Percentiles rank a stretch among this genome's conserved stretches.
These are phyloP conservation scores for Mormyrus iriodes DNA, from an alignment of 2,113 vertebrate genomes.

Conservation along the genomic window DNA sequence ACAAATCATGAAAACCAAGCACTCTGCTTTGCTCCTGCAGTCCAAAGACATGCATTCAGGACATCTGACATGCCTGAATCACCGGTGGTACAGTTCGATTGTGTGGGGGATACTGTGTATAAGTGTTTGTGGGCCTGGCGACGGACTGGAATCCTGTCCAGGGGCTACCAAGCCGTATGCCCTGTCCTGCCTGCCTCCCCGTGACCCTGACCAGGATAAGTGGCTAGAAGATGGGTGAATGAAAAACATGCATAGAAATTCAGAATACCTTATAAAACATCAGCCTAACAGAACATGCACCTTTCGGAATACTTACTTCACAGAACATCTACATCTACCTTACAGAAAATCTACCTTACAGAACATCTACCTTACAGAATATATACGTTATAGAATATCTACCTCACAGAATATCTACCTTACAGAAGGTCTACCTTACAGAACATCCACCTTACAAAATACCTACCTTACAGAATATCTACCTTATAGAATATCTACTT, in stretches of 20 bases:
- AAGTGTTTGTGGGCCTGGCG: not conserved
- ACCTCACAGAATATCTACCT: too few relatives aligned
- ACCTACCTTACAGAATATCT: too few relatives aligned
- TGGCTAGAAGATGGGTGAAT: not conserved
- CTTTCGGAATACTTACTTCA: not conserved
- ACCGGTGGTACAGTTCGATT: not conserved
- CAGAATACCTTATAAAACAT: not conserved
- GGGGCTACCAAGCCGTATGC: too few relatives aligned
- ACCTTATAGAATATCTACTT: not conserved
- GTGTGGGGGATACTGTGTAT: not conserved
- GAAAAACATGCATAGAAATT: not conserved
- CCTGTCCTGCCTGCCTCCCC: too few relatives aligned
- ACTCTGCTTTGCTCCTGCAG: not conserved
- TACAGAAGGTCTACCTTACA: too few relatives aligned
- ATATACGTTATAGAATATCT: too few relatives aligned
- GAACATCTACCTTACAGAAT: too few relatives aligned
- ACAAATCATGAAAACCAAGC: not conserved
- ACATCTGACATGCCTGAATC: not conserved
- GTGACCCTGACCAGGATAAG: too few relatives aligned
- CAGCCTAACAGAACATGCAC: not conserved
- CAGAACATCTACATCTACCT: not conserved
- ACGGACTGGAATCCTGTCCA: too few relatives aligned
- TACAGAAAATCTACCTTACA: not conserved
- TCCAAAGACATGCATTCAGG: not conserved
- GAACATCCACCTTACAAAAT: too few relatives aligned